Conservation (phyloP, 2,797 vertebrate species). For the Chelon labrosus region DNA sequence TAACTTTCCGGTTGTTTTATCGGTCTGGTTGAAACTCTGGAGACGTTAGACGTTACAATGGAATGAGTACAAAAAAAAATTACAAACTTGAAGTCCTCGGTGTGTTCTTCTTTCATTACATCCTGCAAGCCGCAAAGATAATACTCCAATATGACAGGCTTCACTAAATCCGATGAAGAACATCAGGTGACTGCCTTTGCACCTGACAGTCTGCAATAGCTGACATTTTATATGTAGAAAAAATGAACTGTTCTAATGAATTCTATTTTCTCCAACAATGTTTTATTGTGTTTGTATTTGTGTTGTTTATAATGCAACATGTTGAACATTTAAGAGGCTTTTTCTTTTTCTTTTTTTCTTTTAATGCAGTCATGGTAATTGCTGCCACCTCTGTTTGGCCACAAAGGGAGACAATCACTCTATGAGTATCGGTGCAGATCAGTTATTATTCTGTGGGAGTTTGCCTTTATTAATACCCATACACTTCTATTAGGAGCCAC, state of each 20-base stretch:
- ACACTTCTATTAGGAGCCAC: slow-evolving; percentile 80
- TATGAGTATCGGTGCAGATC: slow-evolving; percentile 39
- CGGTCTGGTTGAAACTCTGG: slow-evolving; percentile 16
- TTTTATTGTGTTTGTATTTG: not conserved
- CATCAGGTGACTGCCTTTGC: slow-evolving; percentile 84
- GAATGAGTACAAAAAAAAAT: not conserved
- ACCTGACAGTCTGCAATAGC: not conserved
- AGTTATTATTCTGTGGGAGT: slow-evolving; percentile 81
- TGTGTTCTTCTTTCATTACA: slow-evolving; percentile 73
- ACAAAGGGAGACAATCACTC: slow-evolving; percentile 38
- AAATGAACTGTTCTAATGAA: not conserved
- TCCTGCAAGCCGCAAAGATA: slow-evolving; percentile 74
- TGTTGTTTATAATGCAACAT: slow-evolving; percentile 32
- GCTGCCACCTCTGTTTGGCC: slow-evolving; percentile 23
- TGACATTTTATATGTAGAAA: not conserved
- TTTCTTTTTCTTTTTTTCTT: slow-evolving; percentile 39
- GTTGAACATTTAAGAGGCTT: slow-evolving; percentile 27
- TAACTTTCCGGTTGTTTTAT: not conserved
- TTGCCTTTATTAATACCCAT: slow-evolving; percentile 80
- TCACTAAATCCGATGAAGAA: slow-evolving; percentile 85
- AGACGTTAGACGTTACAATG: no score
- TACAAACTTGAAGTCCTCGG: slow-evolving; percentile 26
- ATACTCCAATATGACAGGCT: slow-evolving; percentile 87
- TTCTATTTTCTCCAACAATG: not conserved
- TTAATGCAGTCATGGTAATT: slow-evolving; percentile 49